Evolutionary conservation across 2,113 vertebrate genomes (phyloP).

Genomic region (Sphyrna mokarran): DNA sequence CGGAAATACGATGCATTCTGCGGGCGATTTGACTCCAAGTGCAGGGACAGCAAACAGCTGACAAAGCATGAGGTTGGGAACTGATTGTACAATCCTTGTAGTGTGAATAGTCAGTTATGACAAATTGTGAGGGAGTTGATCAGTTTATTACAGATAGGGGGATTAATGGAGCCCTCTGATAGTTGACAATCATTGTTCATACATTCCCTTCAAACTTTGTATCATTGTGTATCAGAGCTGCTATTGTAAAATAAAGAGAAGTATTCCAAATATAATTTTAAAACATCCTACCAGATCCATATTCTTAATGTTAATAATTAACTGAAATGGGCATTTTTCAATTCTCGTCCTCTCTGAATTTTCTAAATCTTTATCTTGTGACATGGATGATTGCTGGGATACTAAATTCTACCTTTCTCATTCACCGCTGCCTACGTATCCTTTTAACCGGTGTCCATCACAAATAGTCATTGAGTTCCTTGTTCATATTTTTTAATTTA

Average conservation of each 20-base stretch:
- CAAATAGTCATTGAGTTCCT: background rate
- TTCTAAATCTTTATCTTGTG: background rate
- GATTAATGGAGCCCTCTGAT: background rate
- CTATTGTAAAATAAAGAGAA: background rate
- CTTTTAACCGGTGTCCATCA: background rate
- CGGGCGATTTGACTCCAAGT: slow-evolving; percentile 84
- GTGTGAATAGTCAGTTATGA: background rate
- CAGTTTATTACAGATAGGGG: background rate
- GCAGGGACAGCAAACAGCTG: slow-evolving; percentile 86
- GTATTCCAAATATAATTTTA: background rate
- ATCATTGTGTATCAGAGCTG: background rate
- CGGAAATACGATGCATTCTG: slow-evolving; percentile 91
- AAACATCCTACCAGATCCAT: background rate
- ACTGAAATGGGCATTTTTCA: background rate
- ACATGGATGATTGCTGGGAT: background rate
- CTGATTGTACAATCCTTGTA: background rate
- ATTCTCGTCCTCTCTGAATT: background rate
- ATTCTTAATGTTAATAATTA: background rate
- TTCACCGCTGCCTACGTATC: background rate
- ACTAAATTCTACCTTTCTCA: background rate
- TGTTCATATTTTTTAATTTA: background rate
- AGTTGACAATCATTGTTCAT: background rate
- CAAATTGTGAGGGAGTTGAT: background rate
- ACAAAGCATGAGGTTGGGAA: slow-evolving; percentile 83
- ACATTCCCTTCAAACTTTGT: background rate